phyloP scores from a whole-genome alignment of 2,888 invertebrate genomes.

The Euzetes globulus region DNA sequence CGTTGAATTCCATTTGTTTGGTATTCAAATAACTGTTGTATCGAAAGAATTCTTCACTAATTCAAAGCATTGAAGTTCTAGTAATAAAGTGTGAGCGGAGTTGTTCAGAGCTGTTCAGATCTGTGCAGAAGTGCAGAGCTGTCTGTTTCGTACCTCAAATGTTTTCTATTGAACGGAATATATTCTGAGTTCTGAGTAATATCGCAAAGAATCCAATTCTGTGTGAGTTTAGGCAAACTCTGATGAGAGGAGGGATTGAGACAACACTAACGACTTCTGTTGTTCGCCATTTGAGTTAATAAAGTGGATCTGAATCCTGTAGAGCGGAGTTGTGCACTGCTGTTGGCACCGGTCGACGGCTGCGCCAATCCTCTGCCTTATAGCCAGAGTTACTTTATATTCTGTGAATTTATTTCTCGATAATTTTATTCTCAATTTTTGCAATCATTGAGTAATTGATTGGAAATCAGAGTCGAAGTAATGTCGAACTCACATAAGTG shows the following conservation, averaged over 20 bases:
- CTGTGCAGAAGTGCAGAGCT: neutral
- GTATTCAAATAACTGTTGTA: too few species aligned
- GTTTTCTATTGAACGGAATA: neutral
- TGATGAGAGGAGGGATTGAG: neutral
- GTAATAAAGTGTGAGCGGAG: neutral
- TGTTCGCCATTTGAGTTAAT: neutral
- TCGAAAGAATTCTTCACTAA: too few species aligned
- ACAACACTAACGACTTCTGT: constrained; percentile 11
- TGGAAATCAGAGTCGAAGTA: neutral
- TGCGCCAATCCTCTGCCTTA: too few species aligned
- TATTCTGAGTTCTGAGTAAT: neutral
- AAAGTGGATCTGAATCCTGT: neutral
- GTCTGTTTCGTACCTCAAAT: neutral
- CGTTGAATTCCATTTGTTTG: neutral
- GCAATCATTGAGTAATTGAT: neutral
- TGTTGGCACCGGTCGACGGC: too few species aligned
- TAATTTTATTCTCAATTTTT: neutral
- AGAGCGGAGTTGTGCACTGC: neutral
- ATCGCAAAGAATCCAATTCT: neutral
- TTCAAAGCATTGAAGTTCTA: neutral
- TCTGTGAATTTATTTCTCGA: too few species aligned
- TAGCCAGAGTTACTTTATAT: too few species aligned
- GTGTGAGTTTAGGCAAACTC: neutral
- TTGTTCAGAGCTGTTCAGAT: neutral
- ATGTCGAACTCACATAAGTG: constrained; percentile 7